Percentiles rank a stretch among this genome's conserved stretches.
phyloP scores from a whole-genome alignment of 2,888 invertebrate species.

The Melieria crassipennis region DNA sequence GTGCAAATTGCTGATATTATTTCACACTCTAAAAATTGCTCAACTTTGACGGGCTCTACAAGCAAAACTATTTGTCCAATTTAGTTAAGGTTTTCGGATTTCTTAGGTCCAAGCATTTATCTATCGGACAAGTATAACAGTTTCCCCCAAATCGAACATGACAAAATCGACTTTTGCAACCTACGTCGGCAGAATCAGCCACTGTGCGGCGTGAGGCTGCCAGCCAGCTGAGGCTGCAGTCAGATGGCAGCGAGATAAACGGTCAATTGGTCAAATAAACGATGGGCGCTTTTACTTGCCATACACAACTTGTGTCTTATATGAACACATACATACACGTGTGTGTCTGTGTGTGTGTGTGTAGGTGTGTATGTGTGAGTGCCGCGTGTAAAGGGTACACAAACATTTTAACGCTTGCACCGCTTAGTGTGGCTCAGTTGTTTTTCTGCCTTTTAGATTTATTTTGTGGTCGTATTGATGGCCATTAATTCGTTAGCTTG shows the following conservation, averaged over 20 bases:
- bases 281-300: not conserved
- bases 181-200: too few species aligned
- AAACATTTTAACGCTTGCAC: not conserved
- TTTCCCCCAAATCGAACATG: too few species aligned
- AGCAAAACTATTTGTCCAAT: too few species aligned
- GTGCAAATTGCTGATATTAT: too few species aligned
- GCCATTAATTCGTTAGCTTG: constrained; percentile 56
- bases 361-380: not conserved
- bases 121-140: too few species aligned
- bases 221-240: not conserved
- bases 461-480: constrained; percentile 51
- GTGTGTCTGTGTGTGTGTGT: not conserved
- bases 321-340: not conserved
- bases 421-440: constrained; percentile 4
- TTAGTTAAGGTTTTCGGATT: too few species aligned
- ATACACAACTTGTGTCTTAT: not conserved
- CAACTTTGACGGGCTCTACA: too few species aligned
- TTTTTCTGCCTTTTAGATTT: constrained; percentile 43
- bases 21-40: too few species aligned
- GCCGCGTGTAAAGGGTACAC: not conserved
- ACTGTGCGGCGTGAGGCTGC: too few species aligned
- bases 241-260: constrained; percentile 32
- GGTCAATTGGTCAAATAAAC: constrained; percentile 40
- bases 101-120: too few species aligned
- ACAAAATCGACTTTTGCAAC: too few species aligned